Conservation (phyloP, 2,888 invertebrate species). For the Hyalella azteca region DNA sequence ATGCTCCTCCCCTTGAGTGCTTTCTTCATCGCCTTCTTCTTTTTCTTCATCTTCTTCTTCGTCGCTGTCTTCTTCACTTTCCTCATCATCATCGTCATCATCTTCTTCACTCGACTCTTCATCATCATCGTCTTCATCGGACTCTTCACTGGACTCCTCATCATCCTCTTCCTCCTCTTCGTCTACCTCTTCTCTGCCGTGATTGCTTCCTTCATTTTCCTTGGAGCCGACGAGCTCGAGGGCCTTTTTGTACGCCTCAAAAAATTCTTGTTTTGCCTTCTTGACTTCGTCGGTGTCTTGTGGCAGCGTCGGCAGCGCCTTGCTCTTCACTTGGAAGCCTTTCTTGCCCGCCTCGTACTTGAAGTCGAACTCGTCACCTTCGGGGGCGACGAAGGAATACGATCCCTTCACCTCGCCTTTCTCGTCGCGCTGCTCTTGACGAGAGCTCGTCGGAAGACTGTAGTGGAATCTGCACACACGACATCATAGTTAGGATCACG, state of each 20-base stretch:
- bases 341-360: conserved; percentile 65
- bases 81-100: conserved; percentile 18
- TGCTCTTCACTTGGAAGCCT: conserved; percentile 64
- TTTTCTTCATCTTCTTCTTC: conserved; percentile 33
- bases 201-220: conserved; percentile 34
- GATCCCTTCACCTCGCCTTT: conserved; percentile 64
- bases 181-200: conserved; percentile 33
- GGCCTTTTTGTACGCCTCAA: conserved; percentile 52
- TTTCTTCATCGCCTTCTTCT: conserved; percentile 34
- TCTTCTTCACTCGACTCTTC: conserved; percentile 42
- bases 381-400: conserved; percentile 66
- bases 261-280: conserved; percentile 54
- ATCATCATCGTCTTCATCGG: conserved; percentile 35
- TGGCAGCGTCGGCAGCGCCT: conserved; percentile 60
- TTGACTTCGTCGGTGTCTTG: conserved; percentile 56
- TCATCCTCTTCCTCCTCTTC: conserved; percentile 43
- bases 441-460: conserved; percentile 58
- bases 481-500: no score
- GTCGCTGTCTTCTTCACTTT: conserved; percentile 23
- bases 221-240: conserved; percentile 43
- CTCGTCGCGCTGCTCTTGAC: conserved; percentile 61
- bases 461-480: conserved; percentile 50
- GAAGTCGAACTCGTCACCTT: conserved; percentile 63
- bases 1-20: background rate
- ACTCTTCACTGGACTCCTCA: conserved; percentile 37